Evolutionary conservation across 2,113 vertebrate species (phyloP), one percentile per base, ranked within the genome.

Genomic region (Mormoops blainvillei): DNA sequence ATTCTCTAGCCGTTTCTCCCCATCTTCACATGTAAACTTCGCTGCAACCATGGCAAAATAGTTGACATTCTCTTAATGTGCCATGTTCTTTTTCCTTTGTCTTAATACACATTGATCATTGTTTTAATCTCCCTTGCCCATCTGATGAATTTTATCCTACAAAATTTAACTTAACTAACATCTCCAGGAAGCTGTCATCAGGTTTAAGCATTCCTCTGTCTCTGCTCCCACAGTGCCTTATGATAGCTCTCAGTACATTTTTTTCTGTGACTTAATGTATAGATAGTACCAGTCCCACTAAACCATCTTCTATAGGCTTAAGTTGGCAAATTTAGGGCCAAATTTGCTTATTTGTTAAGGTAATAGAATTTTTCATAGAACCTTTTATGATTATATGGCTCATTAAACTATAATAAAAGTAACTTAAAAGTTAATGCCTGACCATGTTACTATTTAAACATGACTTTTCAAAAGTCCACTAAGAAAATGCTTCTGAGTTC

Each of bases 401-500:
- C 43, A 80, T 88, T 83, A 80, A 78, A 61, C 9, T 88, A 54
- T 65, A 88, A 63, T 95, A 86, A 67, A 89, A 96, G 89, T 87
- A 92, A 63, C 24, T 85, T 71, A 43, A 94, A 92, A 89, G 78
- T 65, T 83, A 86, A 78, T 93, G 48, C 18, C 83, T 93, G 41
- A 13, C 33, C 56, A 31, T 68, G 48, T 78, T 95, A 48, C 63
- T 87, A 52, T 94, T 94, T 74, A 87, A 91, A 52, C 3, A 31
- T 65, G 58, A 70, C 16, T 81, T 93, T 89, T 92, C 87, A 63
- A 78, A 92, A 15, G 4, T 84, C 10, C n/a, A 41, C 13, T 83
- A 78, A 90, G 50, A 91, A 94, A 94, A 80, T 97, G 45, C n/a
- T 54, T 81, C 67, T 61, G 33, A 80, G 12, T 91, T 78, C n/a